Conservation (phyloP, 1,140 invertebrate species). For the Paraescarpia echinospica region DNA sequence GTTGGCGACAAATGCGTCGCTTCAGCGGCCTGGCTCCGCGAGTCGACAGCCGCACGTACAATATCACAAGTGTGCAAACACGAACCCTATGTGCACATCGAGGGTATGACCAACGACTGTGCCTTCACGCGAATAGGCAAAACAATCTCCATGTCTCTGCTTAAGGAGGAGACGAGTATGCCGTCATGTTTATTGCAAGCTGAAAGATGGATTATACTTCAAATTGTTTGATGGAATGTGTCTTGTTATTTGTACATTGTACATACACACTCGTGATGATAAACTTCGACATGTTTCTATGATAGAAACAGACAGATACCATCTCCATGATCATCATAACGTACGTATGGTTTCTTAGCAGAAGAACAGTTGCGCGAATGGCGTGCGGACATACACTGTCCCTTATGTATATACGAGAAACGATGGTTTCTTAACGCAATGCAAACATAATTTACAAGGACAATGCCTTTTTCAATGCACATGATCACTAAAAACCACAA, state of each 20-base stretch:
- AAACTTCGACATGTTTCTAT: background rate
- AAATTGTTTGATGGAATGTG: background rate
- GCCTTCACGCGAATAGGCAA: background rate
- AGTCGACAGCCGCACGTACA: background rate
- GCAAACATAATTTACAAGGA: background rate
- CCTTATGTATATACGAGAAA: background rate
- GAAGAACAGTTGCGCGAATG: background rate
- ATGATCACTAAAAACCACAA: background rate
- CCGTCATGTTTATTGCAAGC: background rate
- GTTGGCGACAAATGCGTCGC: background rate
- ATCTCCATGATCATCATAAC: background rate
- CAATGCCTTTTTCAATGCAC: background rate
- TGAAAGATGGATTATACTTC: background rate
- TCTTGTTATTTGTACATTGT: background rate
- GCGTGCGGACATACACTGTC: background rate
- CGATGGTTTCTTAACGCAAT: background rate
- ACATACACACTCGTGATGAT: background rate
- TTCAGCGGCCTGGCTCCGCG: background rate
- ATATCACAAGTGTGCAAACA: background rate
- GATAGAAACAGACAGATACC: background rate
- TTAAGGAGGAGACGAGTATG: background rate
- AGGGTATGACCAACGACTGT: background rate
- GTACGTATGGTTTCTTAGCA: background rate
- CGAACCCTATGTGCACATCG: background rate
- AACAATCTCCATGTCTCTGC: background rate